A percentile compares a stretch with the other conserved stretches of the same genome.
phyloP scores from a whole-genome alignment of 2,888 invertebrate species.

The Marronus borbonicus region DNA sequence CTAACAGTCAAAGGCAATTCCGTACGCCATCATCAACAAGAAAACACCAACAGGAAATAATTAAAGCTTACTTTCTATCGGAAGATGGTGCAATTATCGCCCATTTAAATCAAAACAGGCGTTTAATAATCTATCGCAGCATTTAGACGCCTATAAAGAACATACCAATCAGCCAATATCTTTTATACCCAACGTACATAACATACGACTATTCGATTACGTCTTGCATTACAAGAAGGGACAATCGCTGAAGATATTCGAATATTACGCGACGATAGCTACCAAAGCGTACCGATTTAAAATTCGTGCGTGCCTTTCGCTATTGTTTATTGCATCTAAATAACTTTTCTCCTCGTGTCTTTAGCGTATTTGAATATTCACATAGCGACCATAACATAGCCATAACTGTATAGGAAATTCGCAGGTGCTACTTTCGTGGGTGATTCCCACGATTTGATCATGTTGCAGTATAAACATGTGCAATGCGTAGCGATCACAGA shows the following conservation, averaged over 20 bases:
- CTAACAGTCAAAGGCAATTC: neutral
- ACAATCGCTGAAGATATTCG: neutral
- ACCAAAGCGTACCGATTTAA: conserved; percentile 8
- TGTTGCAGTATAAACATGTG: neutral
- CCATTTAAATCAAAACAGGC: neutral
- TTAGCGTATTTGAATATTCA: conserved; percentile 5
- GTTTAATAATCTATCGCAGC: neutral
- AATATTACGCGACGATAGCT: neutral
- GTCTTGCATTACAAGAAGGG: conserved; percentile 4
- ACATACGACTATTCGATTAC: neutral
- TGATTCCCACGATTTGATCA: conserved; percentile 12
- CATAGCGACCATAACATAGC: conserved; percentile 10
- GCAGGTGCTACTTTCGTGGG: neutral
- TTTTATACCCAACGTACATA: neutral
- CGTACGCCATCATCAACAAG: neutral
- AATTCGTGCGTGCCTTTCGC: conserved; percentile 6
- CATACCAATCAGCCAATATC: neutral
- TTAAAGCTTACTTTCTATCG: neutral
- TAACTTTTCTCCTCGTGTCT: conserved; percentile 12
- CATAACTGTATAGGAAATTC: conserved; percentile 5
- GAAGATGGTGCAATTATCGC: neutral
- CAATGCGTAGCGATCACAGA: too few species aligned
- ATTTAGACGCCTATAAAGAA: neutral
- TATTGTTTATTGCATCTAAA: conserved; percentile 19
- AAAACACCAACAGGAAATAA: neutral